Base-by-base conservation (phyloP, 92 coral and sea anemone genomes). In the Palythoa grandiflora region DNA sequence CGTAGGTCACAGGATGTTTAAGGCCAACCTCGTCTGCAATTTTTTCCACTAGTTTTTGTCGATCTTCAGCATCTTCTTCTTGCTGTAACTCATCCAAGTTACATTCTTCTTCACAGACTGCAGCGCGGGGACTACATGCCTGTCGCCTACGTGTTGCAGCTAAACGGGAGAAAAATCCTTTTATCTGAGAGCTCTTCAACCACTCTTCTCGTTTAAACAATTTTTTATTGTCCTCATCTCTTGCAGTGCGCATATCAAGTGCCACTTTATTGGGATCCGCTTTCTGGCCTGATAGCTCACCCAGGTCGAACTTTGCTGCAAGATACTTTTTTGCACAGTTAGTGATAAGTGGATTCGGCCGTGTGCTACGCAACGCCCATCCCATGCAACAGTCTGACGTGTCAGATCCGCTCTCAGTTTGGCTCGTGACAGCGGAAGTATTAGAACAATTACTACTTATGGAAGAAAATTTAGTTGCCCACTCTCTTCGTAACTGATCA, bases 1-100 rank as follows among this genome's bases (percentile, higher is more conserved):
- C 89, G 35, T 59, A 86, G 28, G 83, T 75, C 48, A 86, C 70
- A 5, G 89, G 89, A 79, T 86, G 83, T 78, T 86, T 75, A 81
- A 86, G 73, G 83, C 84, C 89, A n/a, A 86, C 44, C 48, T 86
- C 89, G 48, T 75, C 63, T 71, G 75, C 47, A 50, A 85, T 73
- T 65, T 54, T 75, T 71, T 73, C 38, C 73, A 73, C 37, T 85
- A 73, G 71, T 74, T 74, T 51, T 53, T 85, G 81, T 21, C 55
- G 81, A 15, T 72, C 83, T 79, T 86, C 84, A 40, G 63, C 57
- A 51, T 86, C 89, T 75, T 86, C 83, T 9, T 75, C 59, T 13
- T 72, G 20, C 12, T 61, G 75, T 59, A 75, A 17, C 70, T 68
- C 79, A 53, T 39, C 20, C 63, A 38, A 10, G 17, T 61, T 37